Base-by-base conservation (phyloP, 2,113 vertebrate species). In the Solea senegalensis region DNA sequence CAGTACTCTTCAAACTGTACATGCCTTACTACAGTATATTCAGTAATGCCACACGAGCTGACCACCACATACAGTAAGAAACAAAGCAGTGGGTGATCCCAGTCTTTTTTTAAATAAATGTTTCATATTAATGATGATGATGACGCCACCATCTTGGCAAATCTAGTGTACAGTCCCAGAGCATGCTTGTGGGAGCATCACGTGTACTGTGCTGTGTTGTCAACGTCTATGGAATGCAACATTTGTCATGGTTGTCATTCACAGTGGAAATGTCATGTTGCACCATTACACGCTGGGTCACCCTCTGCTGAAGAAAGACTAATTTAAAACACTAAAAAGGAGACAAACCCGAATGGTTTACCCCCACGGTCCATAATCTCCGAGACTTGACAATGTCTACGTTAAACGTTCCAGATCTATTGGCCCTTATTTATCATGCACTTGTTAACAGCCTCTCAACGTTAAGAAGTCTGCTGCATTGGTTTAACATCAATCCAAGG, bases 131-230 rank as follows among this genome's bases (percentile, higher is more conserved):
- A 72, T 82, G 69, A 80, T 55, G 69, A 70, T 50, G 69, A 70
- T n/a, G 69, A 65, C 46, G 58, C 60, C 69, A 76, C 78, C 72
- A 44, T 83, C 81, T 82, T 78, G 77, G 72, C 81, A 82, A 88
- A 78, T 74, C 78, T 81, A 86, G 57, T 91, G 90, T 93, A 88
- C 89, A 90, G 91, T 88, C 86, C 89, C 84, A 84, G 66, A 89
- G 90, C 88, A 92, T 90, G 86, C 80, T 83, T 78, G 83, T 89
- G 88, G 85, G 85, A 90, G 81, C 79, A 84, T 88, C 84, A 89
- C 79, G 65, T 90, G 90, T 91, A 82, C 90, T 86, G 89, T 92
- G 88, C 89, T 89, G 88, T 91, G 87, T 90, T 84, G 88, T 93
- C 88, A 82, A 87, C 58, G 87, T 90, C 67, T 90, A 86, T 88